These are phyloP conservation scores for Gambelia wislizenii DNA, from an alignment of 2,797 vertebrate species.

Conservation along the genomic window DNA sequence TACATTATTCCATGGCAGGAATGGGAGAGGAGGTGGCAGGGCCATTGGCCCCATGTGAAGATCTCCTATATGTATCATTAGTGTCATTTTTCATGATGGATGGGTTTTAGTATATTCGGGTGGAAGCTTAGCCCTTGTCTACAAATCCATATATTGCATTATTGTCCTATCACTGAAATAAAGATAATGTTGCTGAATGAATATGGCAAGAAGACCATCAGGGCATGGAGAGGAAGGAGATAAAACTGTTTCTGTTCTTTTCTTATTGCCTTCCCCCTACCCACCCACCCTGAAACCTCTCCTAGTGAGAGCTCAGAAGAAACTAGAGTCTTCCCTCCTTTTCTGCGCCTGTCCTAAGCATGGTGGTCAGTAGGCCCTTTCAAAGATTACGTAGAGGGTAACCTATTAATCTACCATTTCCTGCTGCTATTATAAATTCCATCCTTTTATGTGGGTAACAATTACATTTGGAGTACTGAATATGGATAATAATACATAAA, in stretches of 20 bases:
- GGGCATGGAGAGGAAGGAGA: not conserved
- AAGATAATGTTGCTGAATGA: not conserved
- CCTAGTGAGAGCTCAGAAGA: not conserved
- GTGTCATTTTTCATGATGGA: conserved; percentile 9
- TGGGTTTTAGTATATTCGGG: not conserved
- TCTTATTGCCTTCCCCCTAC: not conserved
- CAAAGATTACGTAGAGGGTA: not conserved
- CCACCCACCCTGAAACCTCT: too few relatives aligned
- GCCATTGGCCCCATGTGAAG: too few relatives aligned
- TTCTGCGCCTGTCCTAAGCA: not conserved
- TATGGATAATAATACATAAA: conserved; percentile 2
- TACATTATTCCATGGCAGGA: too few relatives aligned
- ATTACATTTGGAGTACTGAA: not conserved
- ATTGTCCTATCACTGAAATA: not conserved
- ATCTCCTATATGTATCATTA: conserved; percentile 20
- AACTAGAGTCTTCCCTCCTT: not conserved
- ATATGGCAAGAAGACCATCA: not conserved
- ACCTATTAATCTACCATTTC: not conserved
- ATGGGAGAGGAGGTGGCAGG: too few relatives aligned
- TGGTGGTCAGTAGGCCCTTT: not conserved
- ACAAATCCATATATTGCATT: not conserved
- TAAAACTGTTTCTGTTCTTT: not conserved
- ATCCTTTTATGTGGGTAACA: not conserved
- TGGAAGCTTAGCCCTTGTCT: not conserved
- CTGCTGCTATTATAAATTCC: not conserved